Base-by-base conservation (phyloP, 2,888 invertebrate species). In the Reticulitermes lucifugus region DNA sequence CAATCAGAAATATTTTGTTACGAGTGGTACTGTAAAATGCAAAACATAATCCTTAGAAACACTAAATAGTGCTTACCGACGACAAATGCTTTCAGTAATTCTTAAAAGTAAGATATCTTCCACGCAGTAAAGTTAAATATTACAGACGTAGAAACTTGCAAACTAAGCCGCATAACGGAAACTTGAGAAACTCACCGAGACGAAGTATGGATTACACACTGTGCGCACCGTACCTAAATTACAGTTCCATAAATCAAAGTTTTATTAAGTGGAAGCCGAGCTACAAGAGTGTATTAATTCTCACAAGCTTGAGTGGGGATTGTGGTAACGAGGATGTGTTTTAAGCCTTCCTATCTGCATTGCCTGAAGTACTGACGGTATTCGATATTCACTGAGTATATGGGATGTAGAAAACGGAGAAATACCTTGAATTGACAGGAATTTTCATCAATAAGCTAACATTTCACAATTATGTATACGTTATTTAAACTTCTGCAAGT, bases 231-330 rank as follows among this genome's bases (percentile, higher is more conserved):
- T 29, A 25, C 14, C 41, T 51, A 80, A 29, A 80, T 80, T 35
- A 59, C 80, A 51, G 80, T 80, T 80, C 80, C 60, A 80, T 80
- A 80, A 80, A 80, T 80, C 80, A 55, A 80, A 80, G 59, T 60
- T 80, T 80, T 80, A 80, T 80, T 80, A 80, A 80, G 80, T 80
- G 80, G 60, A 41, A 60, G 60, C 41, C 29, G 21, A 9, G 80
- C 0, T 73, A 73, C 1, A 73, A 41, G 73, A 73, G 35, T 73
- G 41, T 73, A 73, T 73, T 73, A 73, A 73, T 73, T 29, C 73
- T 73, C 65, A n/a, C 65, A 25, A 65, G 73, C 73, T 73, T 41
- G 35, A 35, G 73, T 41, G 73, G 73, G 73, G 73, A 73, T 73
- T 73, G 73, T 73, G 73, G 73, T 35, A 21, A 41, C 35, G 73